Evolutionary conservation across 2,113 vertebrate species (phyloP).

Genomic region (Cyrtonyx montezumae): DNA sequence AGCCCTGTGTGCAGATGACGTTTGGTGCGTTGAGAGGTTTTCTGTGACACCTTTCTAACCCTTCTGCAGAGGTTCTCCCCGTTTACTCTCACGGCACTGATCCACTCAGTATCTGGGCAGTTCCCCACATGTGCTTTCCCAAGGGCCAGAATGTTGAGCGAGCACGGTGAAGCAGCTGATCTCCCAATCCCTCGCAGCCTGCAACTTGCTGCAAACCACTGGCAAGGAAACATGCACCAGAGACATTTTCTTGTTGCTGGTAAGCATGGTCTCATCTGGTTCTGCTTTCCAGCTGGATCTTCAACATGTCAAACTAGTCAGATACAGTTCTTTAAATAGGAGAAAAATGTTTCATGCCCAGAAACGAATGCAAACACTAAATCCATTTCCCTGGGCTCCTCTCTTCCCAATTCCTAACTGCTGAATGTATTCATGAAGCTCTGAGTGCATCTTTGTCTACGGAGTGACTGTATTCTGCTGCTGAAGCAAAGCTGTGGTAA

Average conservation of each 20-base stretch:
- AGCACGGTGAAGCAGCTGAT: constrained; percentile 35
- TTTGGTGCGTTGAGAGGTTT: fast-evolving
- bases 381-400: constrained; percentile 55
- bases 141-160: not conserved
- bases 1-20: not conserved
- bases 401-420: constrained; percentile 57
- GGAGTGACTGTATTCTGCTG: constrained; percentile 36
- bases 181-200: not conserved
- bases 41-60: not conserved
- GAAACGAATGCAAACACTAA: constrained; percentile 71
- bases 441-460: constrained; percentile 49
- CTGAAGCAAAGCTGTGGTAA: constrained; percentile 35
- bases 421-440: constrained; percentile 75
- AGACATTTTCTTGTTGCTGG: constrained; percentile 60
- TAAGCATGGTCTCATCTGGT: constrained; percentile 60
- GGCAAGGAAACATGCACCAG: constrained; percentile 50
- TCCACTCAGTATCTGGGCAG: not conserved
- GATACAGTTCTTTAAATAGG: constrained; percentile 71
- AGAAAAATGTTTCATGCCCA: constrained; percentile 62
- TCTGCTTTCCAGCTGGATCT: constrained; percentile 67
- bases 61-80: not conserved
- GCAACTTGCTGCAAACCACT: constrained; percentile 46
- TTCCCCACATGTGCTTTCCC: not conserved
- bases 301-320: constrained; percentile 64
- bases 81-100: not conserved